A percentile compares a stretch with the other conserved stretches of the same genome.
These are phyloP conservation scores for Leucoma salicis DNA, from an alignment of 2,888 invertebrate genomes.

Conservation along the genomic window DNA sequence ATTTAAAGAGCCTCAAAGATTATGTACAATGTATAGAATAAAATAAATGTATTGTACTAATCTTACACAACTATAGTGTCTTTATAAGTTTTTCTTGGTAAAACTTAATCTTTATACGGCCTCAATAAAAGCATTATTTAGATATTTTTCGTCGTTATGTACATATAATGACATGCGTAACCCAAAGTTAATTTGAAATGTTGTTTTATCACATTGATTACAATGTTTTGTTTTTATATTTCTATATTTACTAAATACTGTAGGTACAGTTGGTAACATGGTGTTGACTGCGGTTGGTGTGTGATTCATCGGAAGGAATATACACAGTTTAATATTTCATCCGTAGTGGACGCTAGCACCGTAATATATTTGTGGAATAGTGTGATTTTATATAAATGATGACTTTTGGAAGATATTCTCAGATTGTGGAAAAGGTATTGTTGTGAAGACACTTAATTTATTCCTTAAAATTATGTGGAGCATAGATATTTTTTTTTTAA, in stretches of 20 bases:
- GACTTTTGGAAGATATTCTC: constrained; percentile 56
- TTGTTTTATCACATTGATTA: background rate
- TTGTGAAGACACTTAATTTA: no score
- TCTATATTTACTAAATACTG: background rate
- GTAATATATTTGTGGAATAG: background rate
- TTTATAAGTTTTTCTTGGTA: no score
- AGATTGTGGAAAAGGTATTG: constrained; percentile 53
- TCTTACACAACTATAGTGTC: no score
- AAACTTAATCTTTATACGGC: no score
- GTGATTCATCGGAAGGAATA: constrained; percentile 43
- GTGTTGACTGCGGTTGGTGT: constrained; percentile 28
- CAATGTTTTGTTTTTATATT: background rate
- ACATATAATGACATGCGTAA: no score
- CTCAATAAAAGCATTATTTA: no score
- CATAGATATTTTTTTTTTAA: no score
- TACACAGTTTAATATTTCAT: constrained; percentile 32
- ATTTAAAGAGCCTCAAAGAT: no score
- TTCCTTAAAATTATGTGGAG: no score
- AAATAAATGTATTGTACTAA: no score
- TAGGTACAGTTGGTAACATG: constrained; percentile 10
- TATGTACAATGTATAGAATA: no score
- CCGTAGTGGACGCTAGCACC: constrained; percentile 21
- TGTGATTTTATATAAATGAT: constrained; percentile 27
- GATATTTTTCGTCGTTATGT: no score
- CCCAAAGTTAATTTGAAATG: background rate